Base-by-base conservation (phyloP, 2,113 vertebrate species). In the Mugil cephalus region DNA sequence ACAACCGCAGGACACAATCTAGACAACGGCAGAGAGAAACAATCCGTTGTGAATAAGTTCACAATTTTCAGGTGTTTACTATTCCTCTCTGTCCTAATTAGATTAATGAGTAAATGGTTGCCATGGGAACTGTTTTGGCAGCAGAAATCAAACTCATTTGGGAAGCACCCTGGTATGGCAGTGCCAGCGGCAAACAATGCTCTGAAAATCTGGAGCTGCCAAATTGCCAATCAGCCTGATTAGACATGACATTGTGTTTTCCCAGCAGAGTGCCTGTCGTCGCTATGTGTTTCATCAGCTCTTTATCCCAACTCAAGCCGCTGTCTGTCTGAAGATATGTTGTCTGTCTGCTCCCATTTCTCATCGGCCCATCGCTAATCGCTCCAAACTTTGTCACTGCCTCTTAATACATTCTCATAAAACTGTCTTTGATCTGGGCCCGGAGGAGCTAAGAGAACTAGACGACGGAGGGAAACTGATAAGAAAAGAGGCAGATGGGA, bases 161-260 rank as follows among this genome's bases (percentile, higher is more conserved):
- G 45, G 71, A 80, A 47, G 79, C 67, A 8, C 69, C 63, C 17
- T 47, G 64, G 58, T 84, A 87, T 78, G 83, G 81, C 79, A 81
- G 75, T 3, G 35, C 53, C 61, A 51, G 42, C 55, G 34, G 43
- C 54, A 86, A 85, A 87, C 80, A 89, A 89, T 82, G 81, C 83
- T 58, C 68, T 13, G 36, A 40, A 85, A 88, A 90, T 87, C 75
- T 80, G 86, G 67, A 77, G 85, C 84, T 77, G 80, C 72, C 85
- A 87, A 92, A 87, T 86, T 88, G 83, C 83, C 89, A 89, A 71
- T 90, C 87, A 86, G 75, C 65, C 77, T 88, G 89, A 90, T 89
- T 86, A 75, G 69, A 88, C 58, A 61, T 69, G 81, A 86, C 87
- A 82, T 84, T 84, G 83, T 88, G 73, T 86, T 89, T 86, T 79